These are phyloP conservation scores for Cynaeus angustus DNA, from an alignment of 2,888 invertebrate genomes.

Conservation along the genomic window DNA sequence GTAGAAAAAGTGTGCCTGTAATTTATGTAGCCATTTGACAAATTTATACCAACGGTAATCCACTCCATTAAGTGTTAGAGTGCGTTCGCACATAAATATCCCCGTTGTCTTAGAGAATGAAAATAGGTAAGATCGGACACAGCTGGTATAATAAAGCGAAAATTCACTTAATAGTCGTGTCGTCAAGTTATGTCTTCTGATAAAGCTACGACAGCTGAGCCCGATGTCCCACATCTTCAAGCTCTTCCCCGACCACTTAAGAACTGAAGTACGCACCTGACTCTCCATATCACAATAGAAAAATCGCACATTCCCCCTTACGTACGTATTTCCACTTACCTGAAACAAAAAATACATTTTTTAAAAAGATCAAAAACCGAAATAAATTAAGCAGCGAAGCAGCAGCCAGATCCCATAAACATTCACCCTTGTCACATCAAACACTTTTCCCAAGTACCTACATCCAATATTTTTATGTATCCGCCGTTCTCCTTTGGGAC, in stretches of 20 bases:
- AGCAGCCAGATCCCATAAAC: slow-evolving; percentile 33
- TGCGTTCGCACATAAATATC: slow-evolving; percentile 51
- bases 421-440: slow-evolving; percentile 53
- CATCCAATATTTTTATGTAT: slow-evolving; percentile 59
- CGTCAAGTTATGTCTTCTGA: slow-evolving; percentile 59
- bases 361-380: slow-evolving; percentile 18
- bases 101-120: slow-evolving; percentile 39
- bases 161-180: slow-evolving; percentile 58
- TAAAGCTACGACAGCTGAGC: slow-evolving; percentile 65
- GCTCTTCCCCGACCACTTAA: slow-evolving; percentile 28
- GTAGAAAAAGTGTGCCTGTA: slow-evolving; percentile 13
- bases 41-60: slow-evolving; percentile 43
- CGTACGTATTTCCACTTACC: slow-evolving; percentile 45
- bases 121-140: slow-evolving; percentile 57
- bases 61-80: slow-evolving; percentile 49
- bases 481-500: slow-evolving; percentile 61
- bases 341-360: slow-evolving; percentile 53
- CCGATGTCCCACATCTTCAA: slow-evolving; percentile 52
- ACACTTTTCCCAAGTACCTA: slow-evolving; percentile 48
- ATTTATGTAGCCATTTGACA: slow-evolving; percentile 24
- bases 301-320: slow-evolving; percentile 19
- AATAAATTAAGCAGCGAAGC: slow-evolving; percentile 10
- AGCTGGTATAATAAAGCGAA: slow-evolving; percentile 62
- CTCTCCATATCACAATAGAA: slow-evolving; percentile 24
- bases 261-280: slow-evolving; percentile 43